Base-by-base conservation (phyloP, 2,888 invertebrate genomes). In the Stenodera caucasica region DNA sequence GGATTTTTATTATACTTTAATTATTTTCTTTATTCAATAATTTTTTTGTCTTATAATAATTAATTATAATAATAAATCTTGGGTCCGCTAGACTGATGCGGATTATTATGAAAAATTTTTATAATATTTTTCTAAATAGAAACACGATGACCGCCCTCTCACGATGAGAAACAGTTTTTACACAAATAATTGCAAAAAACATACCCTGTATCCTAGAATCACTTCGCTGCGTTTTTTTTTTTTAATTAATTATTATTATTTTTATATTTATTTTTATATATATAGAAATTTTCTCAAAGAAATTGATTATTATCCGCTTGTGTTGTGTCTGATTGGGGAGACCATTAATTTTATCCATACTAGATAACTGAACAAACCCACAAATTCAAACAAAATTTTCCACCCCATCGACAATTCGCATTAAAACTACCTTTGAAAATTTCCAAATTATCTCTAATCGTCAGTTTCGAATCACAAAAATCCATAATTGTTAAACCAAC, bases 161-260 rank as follows among this genome's bases (percentile, higher is more conserved):
- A 74, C 73, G 75, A 77, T 76, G 77, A 78, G 76, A 77, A 77
- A 77, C 75, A 76, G 71, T n/a, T 73, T 70, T 70, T 86, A 87
- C 85, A 86, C 86, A 90, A 89, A 90, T 89, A 91, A 90, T 90
- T 90, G 90, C 90, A n/a, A 90, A 91, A 84, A 90, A 90, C 90
- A 90, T 92, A 92, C 92, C 92, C 92, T 92, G 92, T 92, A 91
- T 91, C 91, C 91, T 91, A 90, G 86, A 88, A 88, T 89, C 88
- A 88, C 88, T 86, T 83, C 85, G 84, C 84, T 84, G 85, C 85
- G 85, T 84, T 75, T 77, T 21, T 37, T 37, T 15, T 45, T 45
- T 45, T 45, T 45, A 18, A 37, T 40, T 40, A n/a, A 18, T 40
- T 35, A 35, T 40, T 40, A 40, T 18, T 45, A 12, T 15, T 21